Evolutionary conservation across 2,113 vertebrate genomes (phyloP), one percentile per base, ranked within the genome.

Genomic region (Lasiurus borealis): DNA sequence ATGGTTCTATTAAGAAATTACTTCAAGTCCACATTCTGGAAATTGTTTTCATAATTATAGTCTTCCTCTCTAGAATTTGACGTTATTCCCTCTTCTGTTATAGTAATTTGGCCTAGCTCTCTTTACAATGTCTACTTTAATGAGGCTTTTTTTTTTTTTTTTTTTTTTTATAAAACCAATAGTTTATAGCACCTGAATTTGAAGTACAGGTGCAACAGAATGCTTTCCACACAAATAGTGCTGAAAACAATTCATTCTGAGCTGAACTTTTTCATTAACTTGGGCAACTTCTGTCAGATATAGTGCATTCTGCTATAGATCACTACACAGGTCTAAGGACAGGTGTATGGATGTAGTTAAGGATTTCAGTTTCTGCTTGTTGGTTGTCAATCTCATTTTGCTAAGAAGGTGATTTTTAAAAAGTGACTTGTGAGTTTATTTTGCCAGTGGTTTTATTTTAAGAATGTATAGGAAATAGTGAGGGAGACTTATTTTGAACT

Each of bases 211-310:
- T 52, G 5, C 21, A 86, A 14, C 21, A 57, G 31, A 64, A 66
- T 50, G 48, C 57, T 82, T 86, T 69, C 68, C 44, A 73, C 23
- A 36, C n/a, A 9, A 68, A 31, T 52, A 73, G 57, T 50, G 48
- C 85, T 89, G 21, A 69, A 92, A 85, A 50, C 16, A 52, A 48
- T n/a, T 78, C 29, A 78, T 68, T 90, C 85, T 57, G 36, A 92
- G 66, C 54, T 89, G 25, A 88, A 50, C 59, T 88, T 80, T 89
- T 72, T 78, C 9, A 44, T 40, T 52, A 50, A 7, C 59, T 89
- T 23, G 59, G 71, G n/a, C 44, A 90, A 36, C 50, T 75, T 16
- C 8, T 59, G 3, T 50, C 27, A 27, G 4, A 62, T 54, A 31
- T 6, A 46, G 80, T 54, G 12, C 46, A 81, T 48, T 73, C 80